phyloP scores from a whole-genome alignment of 1,140 invertebrate genomes.

The Cherax destructor region DNA sequence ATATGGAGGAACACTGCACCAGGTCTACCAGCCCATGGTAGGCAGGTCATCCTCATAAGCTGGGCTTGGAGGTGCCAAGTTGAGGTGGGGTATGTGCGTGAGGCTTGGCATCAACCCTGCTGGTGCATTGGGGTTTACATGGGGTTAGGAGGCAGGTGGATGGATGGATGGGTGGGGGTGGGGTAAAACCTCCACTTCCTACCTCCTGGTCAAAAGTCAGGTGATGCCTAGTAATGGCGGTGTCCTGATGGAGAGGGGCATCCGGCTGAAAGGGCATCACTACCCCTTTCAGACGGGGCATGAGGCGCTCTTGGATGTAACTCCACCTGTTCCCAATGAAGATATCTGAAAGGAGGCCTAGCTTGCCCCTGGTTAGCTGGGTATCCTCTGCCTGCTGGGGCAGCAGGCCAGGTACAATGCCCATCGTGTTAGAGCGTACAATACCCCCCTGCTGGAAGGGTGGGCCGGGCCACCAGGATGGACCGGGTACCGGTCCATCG shows the following conservation, averaged over 20 bases:
- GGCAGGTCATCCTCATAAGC: too few relatives aligned
- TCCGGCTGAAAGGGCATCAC: not conserved
- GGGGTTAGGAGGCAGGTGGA: not conserved
- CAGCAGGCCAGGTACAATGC: too few relatives aligned
- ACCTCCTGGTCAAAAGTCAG: constrained; percentile 37
- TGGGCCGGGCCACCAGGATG: constrained; percentile 50
- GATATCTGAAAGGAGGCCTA: constrained; percentile 9
- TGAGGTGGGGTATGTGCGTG: constrained; percentile 16
- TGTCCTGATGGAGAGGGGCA: not conserved
- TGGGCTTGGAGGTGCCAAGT: not conserved
- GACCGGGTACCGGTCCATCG: constrained; percentile 1
- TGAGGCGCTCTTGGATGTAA: constrained; percentile 13
- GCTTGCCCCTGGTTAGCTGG: not conserved
- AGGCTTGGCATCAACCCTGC: constrained; percentile 1
- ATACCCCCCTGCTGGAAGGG: constrained; percentile 51
- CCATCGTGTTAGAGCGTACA: not conserved
- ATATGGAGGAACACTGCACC: too few relatives aligned
- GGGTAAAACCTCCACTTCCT: constrained; percentile 30
- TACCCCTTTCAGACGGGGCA: not conserved
- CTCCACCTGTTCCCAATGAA: constrained; percentile 14
- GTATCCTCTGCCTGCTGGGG: not conserved
- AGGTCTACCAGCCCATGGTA: too few relatives aligned
- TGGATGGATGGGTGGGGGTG: too few relatives aligned
- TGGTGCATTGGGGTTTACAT: constrained; percentile 1
- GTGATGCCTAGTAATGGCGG: constrained; percentile 29